Evolutionary conservation across 2,888 invertebrate genomes (phyloP), one percentile per base, ranked within the genome.

Genomic region (Thecocarcelia acutangulata): DNA sequence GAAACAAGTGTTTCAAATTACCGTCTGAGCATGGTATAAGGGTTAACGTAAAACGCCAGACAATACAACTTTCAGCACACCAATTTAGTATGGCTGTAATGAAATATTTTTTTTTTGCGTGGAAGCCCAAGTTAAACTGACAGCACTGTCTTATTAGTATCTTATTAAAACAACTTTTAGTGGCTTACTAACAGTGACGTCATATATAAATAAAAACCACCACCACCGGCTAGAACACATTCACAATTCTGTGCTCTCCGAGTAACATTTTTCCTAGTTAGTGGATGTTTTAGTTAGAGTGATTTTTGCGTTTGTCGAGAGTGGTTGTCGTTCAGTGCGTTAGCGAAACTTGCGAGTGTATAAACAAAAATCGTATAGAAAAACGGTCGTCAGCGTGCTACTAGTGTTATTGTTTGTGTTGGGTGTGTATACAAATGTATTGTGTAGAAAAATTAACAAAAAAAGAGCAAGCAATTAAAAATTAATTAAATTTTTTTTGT

Each of bases 251-350:
- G 1, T 40, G 3, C 46, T 74, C 63, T 68, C 58, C 44, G 11
- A 52, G 24, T 50, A 64, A 21, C 24, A 33, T 61, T 68, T 72
- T 56, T 17, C 12, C 12, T 42, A 17, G 11, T 56, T 64, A 69
- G 73, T 73, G 81, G 77, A 81, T 64, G 77, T 63, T 69, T 77
- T 56, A 40, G n/a, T 54, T 70, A 82, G 78, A 78, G 66, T 75
- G 46, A 58, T 72, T 75, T 70, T 75, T 78, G 54, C 64, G 28
- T 75, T 82, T 54, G 74, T 61, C 44, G 70, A 42, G 82, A 66
- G 61, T 66, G 66, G 78, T 75, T 56, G 52, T 64, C 48, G 5
- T 44, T 13, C 17, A 24, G 58, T 61, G 33, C 13, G 48, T 66
- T 8, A 4, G 24, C 17, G 17, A 46, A 69, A 54, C 50, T 59